Evolutionary conservation across 23 tunicate species (phyloP), one percentile per base, ranked within the genome.

Genomic region (Halocynthia roretzi): DNA sequence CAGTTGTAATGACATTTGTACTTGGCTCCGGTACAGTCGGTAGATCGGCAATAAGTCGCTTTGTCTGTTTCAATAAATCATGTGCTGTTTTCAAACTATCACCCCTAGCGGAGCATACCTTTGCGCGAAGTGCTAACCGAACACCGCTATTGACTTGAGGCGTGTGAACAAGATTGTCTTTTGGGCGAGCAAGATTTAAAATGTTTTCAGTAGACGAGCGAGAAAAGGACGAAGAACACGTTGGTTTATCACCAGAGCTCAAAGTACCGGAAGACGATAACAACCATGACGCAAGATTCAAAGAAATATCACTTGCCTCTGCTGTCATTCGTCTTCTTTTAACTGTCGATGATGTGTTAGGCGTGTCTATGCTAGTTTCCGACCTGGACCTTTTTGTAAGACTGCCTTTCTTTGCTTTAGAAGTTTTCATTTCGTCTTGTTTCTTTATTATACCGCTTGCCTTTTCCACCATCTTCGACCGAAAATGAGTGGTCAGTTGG

Each of bases 41-140:
- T 8, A 74, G 78, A 54, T 74, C 78, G 10, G 14, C 56, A 9
- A 74, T 10, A 21, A 74, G 62, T 64, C 20, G 18, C 31, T 54
- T 54, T 10, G 78, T 21, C 78, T 74, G 60, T 74, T 74, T 54
- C n/a, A 74, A 22, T 22, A 74, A 21, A 54, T 74, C 78, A 6
- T 74, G 55, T 8, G 78, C 78, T 53, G 78, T 74, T 40, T 74
- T 53, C n/a, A 74, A 64, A 54, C 64, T 74, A 74, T 54, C 56
- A 8, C 50, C 78, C 19, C 62, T 74, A 19, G 56, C 78, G 22
- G 62, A 52, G 56, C 78, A 54, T 1, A 74, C 62, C 22, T 74
- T 74, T 54, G 78, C 78, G 15, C 78, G 56, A 8, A 74, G 63
- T 8, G 78, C 78, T 8, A 74, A 64, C 22, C 78, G 56, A 19